Evolutionary conservation across 64 coral and sea anemone species (phyloP), one percentile per base, ranked within the genome.

Genomic region (Pocillopora verrucosa): DNA sequence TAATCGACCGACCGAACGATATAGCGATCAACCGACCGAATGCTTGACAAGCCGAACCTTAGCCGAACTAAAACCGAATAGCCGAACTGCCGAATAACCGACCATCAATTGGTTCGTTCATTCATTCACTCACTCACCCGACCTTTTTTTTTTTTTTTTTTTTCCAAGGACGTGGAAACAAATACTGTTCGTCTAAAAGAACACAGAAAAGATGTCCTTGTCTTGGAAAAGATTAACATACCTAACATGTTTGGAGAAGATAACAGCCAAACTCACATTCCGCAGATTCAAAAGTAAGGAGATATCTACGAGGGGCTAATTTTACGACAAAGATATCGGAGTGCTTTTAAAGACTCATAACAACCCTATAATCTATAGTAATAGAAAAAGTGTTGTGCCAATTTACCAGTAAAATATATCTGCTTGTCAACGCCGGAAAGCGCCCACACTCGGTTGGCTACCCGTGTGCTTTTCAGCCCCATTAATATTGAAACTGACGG

Each of bases 181-280:
- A 96, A 93, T 67, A 96, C 91, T 12, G 83, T 96, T 56, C 76
- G 88, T 15, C 62, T 96, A 69, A 96, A 93, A 35, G 95, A 96
- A 79, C 82, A 92, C 56, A 77, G 72, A 3, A 73, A 77, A 74
- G 91, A 96, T 11, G 95, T 96, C 3, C 73, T 96, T 5, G 88
- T 96, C 37, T 82, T 96, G 30, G 90, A 96, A 64, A 89, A 87
- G 34, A 92, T 79, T 82, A 87, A 57, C 30, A 78, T 76, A 35
- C 60, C 11, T 16, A 76, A 17, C 12, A n/a, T 78, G 5, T 68
- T 86, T 41, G 74, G 67, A 37, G 34, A 92, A 56, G 85, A 70
- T 59, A 38, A 60, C 58, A 36, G 16, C 20, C 61, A 37, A 59
- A 16, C 60, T 6, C 41, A 51, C 7, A 51, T 51, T 51, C 62